These are phyloP conservation scores for Ectropis grisescens DNA, from an alignment of 1,140 invertebrate species.

Conservation along the genomic window DNA sequence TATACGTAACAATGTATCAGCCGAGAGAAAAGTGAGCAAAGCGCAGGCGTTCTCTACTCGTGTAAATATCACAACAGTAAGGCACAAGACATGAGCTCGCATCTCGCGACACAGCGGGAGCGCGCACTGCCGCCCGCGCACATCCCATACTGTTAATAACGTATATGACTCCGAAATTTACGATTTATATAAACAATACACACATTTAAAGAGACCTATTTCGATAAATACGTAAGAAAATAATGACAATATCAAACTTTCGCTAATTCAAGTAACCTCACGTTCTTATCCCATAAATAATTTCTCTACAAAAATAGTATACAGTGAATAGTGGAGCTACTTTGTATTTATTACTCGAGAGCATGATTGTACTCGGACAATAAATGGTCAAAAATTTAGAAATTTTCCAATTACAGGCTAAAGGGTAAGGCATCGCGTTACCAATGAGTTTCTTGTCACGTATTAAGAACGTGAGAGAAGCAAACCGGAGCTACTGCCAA, in stretches of 20 bases:
- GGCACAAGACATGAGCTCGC: conserved; percentile 45
- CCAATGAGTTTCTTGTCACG: too few relatives aligned
- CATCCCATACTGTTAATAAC: conserved; percentile 11
- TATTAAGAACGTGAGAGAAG: too few relatives aligned
- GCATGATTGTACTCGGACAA: too few relatives aligned
- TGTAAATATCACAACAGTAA: too few relatives aligned
- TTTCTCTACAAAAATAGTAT: conserved; percentile 69
- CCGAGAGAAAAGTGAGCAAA: too few relatives aligned
- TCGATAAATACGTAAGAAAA: conserved; percentile 69
- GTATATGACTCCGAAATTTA: conserved; percentile 48
- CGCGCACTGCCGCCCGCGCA: conserved; percentile 22
- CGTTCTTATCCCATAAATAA: conserved; percentile 69
- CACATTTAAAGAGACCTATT: conserved; percentile 57
- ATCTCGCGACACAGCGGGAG: conserved; percentile 31
- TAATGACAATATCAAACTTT: conserved; percentile 52
- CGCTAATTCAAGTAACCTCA: conserved; percentile 54
- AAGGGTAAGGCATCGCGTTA: too few relatives aligned
- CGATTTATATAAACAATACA: conserved; percentile 58
- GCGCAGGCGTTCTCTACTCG: too few relatives aligned
- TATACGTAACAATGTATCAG: too few relatives aligned
- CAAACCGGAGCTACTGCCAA: too few relatives aligned
- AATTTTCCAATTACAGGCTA: too few relatives aligned
- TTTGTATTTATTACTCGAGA: too few relatives aligned
- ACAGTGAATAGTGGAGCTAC: conserved; percentile 56
- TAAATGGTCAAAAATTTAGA: too few relatives aligned